phyloP scores from a whole-genome alignment of 2,888 invertebrate species.

The Gortyna flavago region DNA sequence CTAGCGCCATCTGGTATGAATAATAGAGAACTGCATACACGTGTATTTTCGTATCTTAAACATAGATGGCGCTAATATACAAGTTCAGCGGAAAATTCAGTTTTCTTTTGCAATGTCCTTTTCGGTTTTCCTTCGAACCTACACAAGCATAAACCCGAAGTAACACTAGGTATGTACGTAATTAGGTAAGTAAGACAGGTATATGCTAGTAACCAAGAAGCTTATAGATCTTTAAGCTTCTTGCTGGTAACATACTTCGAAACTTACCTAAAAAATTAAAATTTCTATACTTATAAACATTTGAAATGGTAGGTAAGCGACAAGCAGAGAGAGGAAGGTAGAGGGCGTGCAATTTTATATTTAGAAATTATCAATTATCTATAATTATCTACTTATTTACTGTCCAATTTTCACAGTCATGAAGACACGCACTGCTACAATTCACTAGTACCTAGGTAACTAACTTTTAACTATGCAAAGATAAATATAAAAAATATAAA shows the following conservation, averaged over 20 bases:
- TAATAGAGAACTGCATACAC: neutral
- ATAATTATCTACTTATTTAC: no score
- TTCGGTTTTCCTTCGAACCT: neutral
- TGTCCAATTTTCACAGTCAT: neutral
- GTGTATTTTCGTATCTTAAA: accelerated
- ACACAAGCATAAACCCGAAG: neutral
- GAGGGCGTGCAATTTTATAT: no score
- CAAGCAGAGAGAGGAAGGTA: no score
- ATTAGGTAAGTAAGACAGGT: neutral
- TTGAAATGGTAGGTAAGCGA: no score
- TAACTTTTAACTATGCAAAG: neutral
- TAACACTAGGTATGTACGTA: neutral
- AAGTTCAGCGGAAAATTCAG: neutral
- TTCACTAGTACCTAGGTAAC: neutral
- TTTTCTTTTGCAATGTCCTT: neutral
- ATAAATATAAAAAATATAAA: neutral
- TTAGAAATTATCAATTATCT: no score
- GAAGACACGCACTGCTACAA: neutral
- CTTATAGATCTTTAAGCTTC: no score
- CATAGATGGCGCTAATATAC: slow-evolving; percentile 26
- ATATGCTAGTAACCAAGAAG: neutral
- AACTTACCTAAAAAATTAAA: no score
- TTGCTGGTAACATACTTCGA: no score
- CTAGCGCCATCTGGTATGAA: slow-evolving; percentile 17
- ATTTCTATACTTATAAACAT: no score